Percentiles rank a stretch among this genome's conserved stretches.
Evolutionary conservation across 2,797 vertebrate genomes (phyloP).

Genomic region (Liparis tanakae): DNA sequence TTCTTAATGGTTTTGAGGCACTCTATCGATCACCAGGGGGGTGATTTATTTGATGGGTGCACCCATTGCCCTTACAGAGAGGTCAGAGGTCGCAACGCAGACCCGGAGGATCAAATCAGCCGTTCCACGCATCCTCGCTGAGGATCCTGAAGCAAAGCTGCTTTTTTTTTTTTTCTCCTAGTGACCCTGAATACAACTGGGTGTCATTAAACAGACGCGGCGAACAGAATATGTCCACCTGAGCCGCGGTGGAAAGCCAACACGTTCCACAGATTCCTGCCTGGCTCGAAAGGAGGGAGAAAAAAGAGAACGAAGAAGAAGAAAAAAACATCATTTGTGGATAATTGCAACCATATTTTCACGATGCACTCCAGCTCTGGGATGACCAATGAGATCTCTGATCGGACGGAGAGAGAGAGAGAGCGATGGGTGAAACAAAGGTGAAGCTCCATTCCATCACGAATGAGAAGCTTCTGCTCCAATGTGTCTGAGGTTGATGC

Average conservation of each 20-base stretch:
- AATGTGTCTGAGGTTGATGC: slow-evolving; percentile 20
- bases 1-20: too few species aligned
- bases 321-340: slow-evolving; percentile 48
- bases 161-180: slow-evolving; percentile 10
- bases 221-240: slow-evolving; percentile 49
- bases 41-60: slow-evolving; percentile 3
- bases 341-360: slow-evolving; percentile 72
- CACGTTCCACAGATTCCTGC: slow-evolving; percentile 69
- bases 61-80: background rate
- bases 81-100: background rate
- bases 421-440: slow-evolving; percentile 36
- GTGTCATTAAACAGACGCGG: slow-evolving; percentile 47
- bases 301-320: background rate
- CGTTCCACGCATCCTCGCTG: background rate
- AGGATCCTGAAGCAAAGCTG: background rate
- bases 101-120: background rate
- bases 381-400: slow-evolving; percentile 30
- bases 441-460: slow-evolving; percentile 12
- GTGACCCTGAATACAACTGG: slow-evolving; percentile 38
- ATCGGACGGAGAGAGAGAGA: slow-evolving; percentile 36
- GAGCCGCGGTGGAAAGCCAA: slow-evolving; percentile 52
- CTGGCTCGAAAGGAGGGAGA: slow-evolving; percentile 20
- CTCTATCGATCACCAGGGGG: slow-evolving; percentile 12
- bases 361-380: slow-evolving; percentile 32
- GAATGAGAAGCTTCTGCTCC: slow-evolving; percentile 21